phyloP scores from a whole-genome alignment of 2,797 vertebrate species.

The Anabas testudineus region DNA sequence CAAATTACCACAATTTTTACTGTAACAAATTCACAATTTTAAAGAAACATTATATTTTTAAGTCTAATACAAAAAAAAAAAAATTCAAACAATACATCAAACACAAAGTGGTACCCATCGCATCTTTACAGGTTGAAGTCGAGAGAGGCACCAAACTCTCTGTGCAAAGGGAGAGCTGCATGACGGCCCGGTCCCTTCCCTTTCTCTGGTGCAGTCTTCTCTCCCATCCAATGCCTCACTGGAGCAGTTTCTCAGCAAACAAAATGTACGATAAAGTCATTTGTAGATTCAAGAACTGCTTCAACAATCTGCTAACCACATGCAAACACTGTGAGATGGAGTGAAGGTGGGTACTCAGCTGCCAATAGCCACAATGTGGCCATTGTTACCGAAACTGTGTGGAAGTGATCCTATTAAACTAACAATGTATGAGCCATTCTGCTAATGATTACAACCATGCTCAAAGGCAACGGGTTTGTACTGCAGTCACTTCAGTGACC shows the following conservation, averaged over 20 bases:
- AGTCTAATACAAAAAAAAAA: slow-evolving; percentile 79
- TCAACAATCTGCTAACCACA: slow-evolving; percentile 37
- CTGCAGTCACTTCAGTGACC: slow-evolving; percentile 68
- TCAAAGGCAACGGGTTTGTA: slow-evolving; percentile 77
- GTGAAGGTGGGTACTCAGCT: not conserved
- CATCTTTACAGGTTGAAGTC: slow-evolving; percentile 69
- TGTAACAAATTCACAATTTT: slow-evolving; percentile 77
- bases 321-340: slow-evolving; percentile 41
- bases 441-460: slow-evolving; percentile 67
- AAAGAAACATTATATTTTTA: slow-evolving; percentile 75
- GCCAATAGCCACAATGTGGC: slow-evolving; percentile 55
- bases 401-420: slow-evolving; percentile 70
- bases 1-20: slow-evolving; percentile 81
- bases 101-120: slow-evolving; percentile 75
- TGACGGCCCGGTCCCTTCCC: slow-evolving; percentile 62
- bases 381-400: slow-evolving; percentile 61
- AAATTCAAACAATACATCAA: slow-evolving; percentile 74
- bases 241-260: slow-evolving; percentile 43
- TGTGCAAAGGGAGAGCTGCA: slow-evolving; percentile 69
- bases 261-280: slow-evolving; percentile 28
- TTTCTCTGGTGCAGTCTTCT: slow-evolving; percentile 65
- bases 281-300: slow-evolving; percentile 37
- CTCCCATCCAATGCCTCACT: slow-evolving; percentile 44
- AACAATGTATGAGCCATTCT: slow-evolving; percentile 57
- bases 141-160: slow-evolving; percentile 71